Evolutionary conservation across 2,797 vertebrate genomes (phyloP).

Genomic region (Diceros bicornis): DNA sequence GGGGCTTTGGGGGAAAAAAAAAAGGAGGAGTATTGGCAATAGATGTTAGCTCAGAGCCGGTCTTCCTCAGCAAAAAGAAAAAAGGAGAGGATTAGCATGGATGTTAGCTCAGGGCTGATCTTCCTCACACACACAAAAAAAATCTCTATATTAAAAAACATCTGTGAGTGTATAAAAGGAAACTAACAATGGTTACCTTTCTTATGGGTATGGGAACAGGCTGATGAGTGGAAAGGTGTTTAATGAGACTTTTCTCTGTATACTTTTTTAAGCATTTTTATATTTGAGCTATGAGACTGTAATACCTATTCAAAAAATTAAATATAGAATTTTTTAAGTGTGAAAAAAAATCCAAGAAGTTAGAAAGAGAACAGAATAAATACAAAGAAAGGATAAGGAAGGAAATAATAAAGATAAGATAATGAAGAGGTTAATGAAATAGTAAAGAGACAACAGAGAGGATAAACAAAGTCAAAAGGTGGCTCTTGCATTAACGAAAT

Average conservation of each 20-base stretch:
- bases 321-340: slow-evolving; percentile 38
- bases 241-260: not conserved
- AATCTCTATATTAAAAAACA: not conserved
- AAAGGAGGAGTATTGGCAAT: too few species aligned
- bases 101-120: too few species aligned
- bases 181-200: not conserved
- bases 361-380: not conserved
- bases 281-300: slow-evolving; percentile 18
- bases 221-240: not conserved
- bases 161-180: not conserved
- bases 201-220: not conserved
- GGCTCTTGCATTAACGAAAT: not conserved
- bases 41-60: too few species aligned
- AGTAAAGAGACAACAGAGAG: not conserved
- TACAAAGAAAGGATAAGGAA: not conserved
- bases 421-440: not conserved
- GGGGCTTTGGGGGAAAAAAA: too few species aligned
- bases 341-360: not conserved
- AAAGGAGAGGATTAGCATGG: too few species aligned
- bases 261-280: slow-evolving; percentile 8
- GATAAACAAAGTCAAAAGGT: not conserved
- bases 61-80: too few species aligned
- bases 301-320: not conserved
- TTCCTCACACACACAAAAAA: too few species aligned
- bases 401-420: not conserved